Base-by-base conservation (phyloP, 2,888 invertebrate genomes). In the Acronicta aceris region DNA sequence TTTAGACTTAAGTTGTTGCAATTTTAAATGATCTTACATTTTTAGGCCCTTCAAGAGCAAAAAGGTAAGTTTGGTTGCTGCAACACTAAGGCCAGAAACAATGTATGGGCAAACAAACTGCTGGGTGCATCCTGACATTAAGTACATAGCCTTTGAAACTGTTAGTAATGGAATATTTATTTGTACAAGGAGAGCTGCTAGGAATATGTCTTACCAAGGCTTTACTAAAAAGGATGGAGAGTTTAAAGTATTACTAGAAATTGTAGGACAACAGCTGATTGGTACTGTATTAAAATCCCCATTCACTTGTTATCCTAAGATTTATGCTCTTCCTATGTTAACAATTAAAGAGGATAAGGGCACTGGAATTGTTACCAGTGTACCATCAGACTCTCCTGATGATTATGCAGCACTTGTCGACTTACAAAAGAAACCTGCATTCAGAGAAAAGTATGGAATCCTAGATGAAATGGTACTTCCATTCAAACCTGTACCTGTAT, bases 31-130 rank as follows among this genome's bases (percentile, higher is more conserved):
- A 21, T 36, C n/a, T 52, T 50, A 0, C 8, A 2, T 91, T 91
- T 38, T 64, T 75, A 97, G 96, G 65, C 65, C 87, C 47, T 89
- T 96, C 69, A 82, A 92, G 71, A 92, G 92, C 49, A 95, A 95
- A 84, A 87, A 95, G 63, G 95, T 98, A n/a, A 98, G 94, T 87
- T 95, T 99, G 65, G 99, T 99, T 12, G 99, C 99, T 16, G 99
- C 99, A 9, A 99, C 99, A 6, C 94, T 99, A n/a, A 96, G 99
- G 62, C 99, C 99, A 1, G 99, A 99, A 94, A 99, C 99, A 0
- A 99, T 99, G 99, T 99, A 99, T 86, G 99, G 99, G 0, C 99
- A 99, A 94, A 99, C 99, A 0, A 99, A 99, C 88, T 99, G 99
- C 88, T 99, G 99, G 99, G 90, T 99, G 5, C 97, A 97, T 83